phyloP scores from a whole-genome alignment of 2,888 invertebrate species.

The Zele albiditarsus region DNA sequence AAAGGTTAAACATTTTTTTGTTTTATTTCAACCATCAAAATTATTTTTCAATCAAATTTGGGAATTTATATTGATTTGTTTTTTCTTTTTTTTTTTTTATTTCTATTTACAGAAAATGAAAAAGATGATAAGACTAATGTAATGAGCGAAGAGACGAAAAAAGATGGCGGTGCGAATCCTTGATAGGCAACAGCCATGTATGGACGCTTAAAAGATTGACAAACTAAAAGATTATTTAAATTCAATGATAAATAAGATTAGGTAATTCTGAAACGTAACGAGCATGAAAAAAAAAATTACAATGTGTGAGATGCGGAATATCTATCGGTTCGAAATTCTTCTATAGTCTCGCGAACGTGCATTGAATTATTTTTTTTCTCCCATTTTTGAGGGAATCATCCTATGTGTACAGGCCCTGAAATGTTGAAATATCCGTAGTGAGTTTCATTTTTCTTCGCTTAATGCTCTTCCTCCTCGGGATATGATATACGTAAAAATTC shows the following conservation, averaged over 20 bases:
- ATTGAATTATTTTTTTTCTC: not conserved
- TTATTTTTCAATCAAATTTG: not conserved
- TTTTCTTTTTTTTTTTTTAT: slow-evolving; percentile 8
- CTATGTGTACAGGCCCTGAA: not conserved
- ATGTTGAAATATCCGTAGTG: not conserved
- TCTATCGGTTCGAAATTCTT: not conserved
- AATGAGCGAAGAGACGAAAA: slow-evolving; percentile 80
- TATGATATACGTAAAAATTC: slow-evolving; percentile 3
- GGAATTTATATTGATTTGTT: not conserved
- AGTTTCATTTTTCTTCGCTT: not conserved
- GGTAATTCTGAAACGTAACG: not conserved
- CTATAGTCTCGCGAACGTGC: slow-evolving; percentile 10
- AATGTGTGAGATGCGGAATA: not conserved
- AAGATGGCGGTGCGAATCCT: slow-evolving; percentile 80
- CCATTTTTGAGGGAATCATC: not conserved
- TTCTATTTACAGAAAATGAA: slow-evolving; percentile 74
- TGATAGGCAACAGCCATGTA: slow-evolving; percentile 73
- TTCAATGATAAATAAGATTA: slow-evolving; percentile 16
- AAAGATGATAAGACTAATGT: slow-evolving; percentile 78
- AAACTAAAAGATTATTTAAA: slow-evolving; percentile 34
- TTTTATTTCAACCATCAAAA: not conserved
- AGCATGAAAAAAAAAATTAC: not conserved
- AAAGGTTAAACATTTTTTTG: slow-evolving; percentile 64
- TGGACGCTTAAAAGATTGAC: slow-evolving; percentile 53
- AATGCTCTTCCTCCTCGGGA: not conserved